Base-by-base conservation (phyloP, 37 sponge, comb jelly and placozoan genomes). In the Chondrosia reniformis region DNA sequence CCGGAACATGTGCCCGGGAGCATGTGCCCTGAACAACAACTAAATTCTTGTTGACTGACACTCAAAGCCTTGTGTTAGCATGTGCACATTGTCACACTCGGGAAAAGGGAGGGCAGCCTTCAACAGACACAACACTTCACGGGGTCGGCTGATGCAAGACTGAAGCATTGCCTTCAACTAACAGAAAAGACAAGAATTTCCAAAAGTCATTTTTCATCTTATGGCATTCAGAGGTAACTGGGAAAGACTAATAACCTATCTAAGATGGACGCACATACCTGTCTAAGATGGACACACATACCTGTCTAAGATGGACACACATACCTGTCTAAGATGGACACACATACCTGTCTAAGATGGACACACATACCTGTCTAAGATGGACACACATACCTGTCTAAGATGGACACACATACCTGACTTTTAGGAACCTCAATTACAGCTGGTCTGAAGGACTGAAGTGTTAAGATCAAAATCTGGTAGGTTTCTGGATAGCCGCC, bases 381-480 rank as follows among this genome's bases (percentile, higher is more conserved):
- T n/a, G n/a, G n/a, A n/a, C n/a, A n/a, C n/a, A n/a, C n/a, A n/a
- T n/a, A n/a, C n/a, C n/a, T n/a, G n/a, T n/a, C n/a, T n/a, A n/a
- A 56, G 27, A 24, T 56, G 58, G 58, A 4, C 58, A 24, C n/a
- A 69, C 72, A 19, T n/a, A 69, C 72, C 72, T 69, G 72, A 21
- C 42, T 69, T 2, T 21, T 25, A 69, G 37, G 24, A 24, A 1
- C 36, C 17, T n/a, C 22, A 17, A 69, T 69, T 24, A 69, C 43
- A 21, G 8, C 42, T 2, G 72, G 72, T 8, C 24, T 1, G 9
- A 25, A 69, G 42, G 22, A 17, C 43, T 69, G 72, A 0, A 69
- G 22, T 3, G 72, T 69, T 41, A 43, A 34, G 10, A 69, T 69
- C n/a, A 69, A 34, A 3, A 69, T 41, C 41, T 69, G 72, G 36